These are phyloP conservation scores for Rotaria macrura DNA, from an alignment of 2,888 invertebrate species.

Conservation along the genomic window DNA sequence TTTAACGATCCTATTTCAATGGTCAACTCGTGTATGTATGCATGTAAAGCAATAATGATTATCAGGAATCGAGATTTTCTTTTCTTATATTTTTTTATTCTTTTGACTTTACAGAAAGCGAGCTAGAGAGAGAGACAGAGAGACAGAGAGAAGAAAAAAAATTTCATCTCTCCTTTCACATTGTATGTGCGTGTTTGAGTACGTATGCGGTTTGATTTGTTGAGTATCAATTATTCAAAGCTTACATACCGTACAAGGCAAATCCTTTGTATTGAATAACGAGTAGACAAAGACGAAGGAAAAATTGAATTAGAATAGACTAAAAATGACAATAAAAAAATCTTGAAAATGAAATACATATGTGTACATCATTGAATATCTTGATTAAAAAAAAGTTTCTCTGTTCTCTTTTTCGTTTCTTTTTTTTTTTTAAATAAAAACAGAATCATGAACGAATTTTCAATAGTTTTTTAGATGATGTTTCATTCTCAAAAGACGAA, in stretches of 20 bases:
- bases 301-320: not conserved
- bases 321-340: not conserved
- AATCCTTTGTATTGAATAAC: not conserved
- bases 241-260: not conserved
- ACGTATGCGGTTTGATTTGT: not conserved
- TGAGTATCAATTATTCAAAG: constrained; percentile 1
- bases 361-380: not conserved
- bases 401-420: too few relatives aligned
- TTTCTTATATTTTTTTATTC: not conserved
- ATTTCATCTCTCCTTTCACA: not conserved
- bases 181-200: not conserved
- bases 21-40: not conserved
- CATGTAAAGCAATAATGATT: not conserved
- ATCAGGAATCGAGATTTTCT: not conserved
- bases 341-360: not conserved
- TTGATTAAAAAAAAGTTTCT: not conserved
- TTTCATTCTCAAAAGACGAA: too few relatives aligned
- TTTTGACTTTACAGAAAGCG: not conserved
- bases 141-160: not conserved
- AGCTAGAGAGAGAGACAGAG: not conserved
- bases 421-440: too few relatives aligned
- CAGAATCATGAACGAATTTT: too few relatives aligned
- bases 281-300: not conserved
- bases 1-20: not conserved
- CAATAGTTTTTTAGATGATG: too few relatives aligned